Conservation (phyloP, 1,140 invertebrate genomes). For the Trinorchestia longiramus region DNA sequence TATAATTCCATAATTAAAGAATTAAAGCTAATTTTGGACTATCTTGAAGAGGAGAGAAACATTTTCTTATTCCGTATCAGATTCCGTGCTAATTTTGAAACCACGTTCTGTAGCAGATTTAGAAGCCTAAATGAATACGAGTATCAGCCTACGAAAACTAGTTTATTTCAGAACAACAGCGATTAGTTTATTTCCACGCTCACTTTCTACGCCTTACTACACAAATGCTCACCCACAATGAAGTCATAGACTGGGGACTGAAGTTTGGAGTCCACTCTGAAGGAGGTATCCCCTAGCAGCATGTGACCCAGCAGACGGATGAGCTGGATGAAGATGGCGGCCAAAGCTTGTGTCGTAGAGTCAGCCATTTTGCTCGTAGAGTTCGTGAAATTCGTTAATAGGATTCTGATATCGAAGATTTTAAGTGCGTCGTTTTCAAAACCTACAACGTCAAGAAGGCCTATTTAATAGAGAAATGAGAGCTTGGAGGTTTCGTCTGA, state of each 20-base stretch:
- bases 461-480: background rate
- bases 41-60: too few relatives aligned
- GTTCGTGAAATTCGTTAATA: background rate
- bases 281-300: background rate
- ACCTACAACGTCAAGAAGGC: background rate
- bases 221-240: constrained; percentile 41
- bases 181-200: background rate
- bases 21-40: too few relatives aligned
- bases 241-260: constrained; percentile 35
- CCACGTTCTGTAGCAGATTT: too few relatives aligned
- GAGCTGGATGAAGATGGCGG: constrained; percentile 5
- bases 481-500: background rate
- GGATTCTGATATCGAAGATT: background rate
- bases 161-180: background rate
- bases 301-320: constrained; percentile 4
- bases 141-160: too few relatives aligned
- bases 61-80: too few relatives aligned
- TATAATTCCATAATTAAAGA: too few relatives aligned
- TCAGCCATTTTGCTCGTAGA: background rate
- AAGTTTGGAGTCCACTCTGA: background rate
- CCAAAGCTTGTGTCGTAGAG: background rate
- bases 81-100: too few relatives aligned
- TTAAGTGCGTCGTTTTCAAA: background rate
- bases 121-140: too few relatives aligned
- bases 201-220: background rate